Evolutionary conservation across 2,797 vertebrate species (phyloP).

Genomic region (Silurus lanzhouensis): DNA sequence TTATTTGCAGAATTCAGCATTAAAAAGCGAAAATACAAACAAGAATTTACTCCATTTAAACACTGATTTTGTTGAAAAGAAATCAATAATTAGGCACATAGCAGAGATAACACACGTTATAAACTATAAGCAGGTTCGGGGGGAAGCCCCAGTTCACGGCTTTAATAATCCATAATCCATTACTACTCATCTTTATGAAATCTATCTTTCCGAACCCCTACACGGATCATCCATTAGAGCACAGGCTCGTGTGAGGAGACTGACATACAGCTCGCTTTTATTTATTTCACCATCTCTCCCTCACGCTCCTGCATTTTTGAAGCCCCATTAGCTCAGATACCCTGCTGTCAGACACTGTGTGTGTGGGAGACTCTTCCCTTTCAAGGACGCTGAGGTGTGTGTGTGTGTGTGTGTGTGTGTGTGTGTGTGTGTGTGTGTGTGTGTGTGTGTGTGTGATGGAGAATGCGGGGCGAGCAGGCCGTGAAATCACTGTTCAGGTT

Average conservation of each 20-base stretch:
- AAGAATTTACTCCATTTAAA: neutral
- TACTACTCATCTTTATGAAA: neutral
- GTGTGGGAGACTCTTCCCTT: neutral
- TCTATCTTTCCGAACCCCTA: neutral
- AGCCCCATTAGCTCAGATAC: conserved; percentile 30
- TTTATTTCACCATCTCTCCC: conserved; percentile 10
- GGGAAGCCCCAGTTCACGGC: neutral
- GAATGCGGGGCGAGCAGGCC: conserved; percentile 66
- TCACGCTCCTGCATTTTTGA: conserved; percentile 6
- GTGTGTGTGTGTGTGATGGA: conserved; percentile 62
- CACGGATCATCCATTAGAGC: conserved; percentile 9
- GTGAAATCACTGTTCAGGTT: conserved; percentile 81
- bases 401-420: neutral
- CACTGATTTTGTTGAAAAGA: neutral
- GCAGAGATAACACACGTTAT: neutral
- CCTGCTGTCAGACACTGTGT: neutral
- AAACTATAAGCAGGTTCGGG: too few species aligned
- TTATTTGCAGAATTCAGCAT: too few species aligned
- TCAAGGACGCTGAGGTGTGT: conserved; percentile 46
- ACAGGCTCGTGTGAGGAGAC: neutral
- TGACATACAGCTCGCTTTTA: conserved; percentile 21
- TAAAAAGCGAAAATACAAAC: too few species aligned
- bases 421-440: conserved; percentile 46
- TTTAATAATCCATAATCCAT: conserved; percentile 3
- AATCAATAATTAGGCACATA: too few species aligned